A percentile compares a stretch with the other conserved stretches of the same genome.
These are phyloP conservation scores for Heliocidaris tuberculata DNA, from an alignment of 35 echinoderm and acorn worm genomes.

Conservation along the genomic window DNA sequence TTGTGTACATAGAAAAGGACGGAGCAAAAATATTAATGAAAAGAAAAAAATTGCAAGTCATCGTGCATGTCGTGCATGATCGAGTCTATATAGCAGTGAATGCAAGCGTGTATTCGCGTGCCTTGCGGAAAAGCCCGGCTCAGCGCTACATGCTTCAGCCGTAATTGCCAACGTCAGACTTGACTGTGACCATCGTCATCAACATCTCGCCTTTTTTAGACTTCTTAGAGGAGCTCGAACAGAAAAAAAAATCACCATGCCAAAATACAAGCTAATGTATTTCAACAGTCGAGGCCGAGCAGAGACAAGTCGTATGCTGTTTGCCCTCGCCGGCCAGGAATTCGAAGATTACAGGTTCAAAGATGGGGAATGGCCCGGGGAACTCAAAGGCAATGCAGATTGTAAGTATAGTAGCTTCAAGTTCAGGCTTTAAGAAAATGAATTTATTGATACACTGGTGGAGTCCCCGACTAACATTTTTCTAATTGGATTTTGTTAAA, in stretches of 20 bases:
- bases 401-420: background rate
- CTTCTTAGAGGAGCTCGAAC: background rate
- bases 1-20: background rate
- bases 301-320: slow-evolving; percentile 57
- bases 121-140: background rate
- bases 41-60: background rate
- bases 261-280: slow-evolving; percentile 65
- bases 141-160: no score
- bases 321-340: slow-evolving; percentile 26
- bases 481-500: no score
- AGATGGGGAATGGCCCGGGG: slow-evolving; percentile 48
- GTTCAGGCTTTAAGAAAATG: background rate
- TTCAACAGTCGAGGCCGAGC: slow-evolving; percentile 69
- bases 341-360: slow-evolving; percentile 64
- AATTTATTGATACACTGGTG: background rate
- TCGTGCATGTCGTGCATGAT: background rate
- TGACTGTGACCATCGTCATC: background rate
- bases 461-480: no score
- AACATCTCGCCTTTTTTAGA: background rate
- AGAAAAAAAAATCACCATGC: slow-evolving; percentile 37
- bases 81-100: background rate
- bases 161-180: no score
- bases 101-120: background rate
- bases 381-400: background rate
- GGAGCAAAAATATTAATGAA: background rate